These are phyloP conservation scores for Monomorium pharaonis DNA, from an alignment of 1,140 invertebrate species.

Conservation along the genomic window DNA sequence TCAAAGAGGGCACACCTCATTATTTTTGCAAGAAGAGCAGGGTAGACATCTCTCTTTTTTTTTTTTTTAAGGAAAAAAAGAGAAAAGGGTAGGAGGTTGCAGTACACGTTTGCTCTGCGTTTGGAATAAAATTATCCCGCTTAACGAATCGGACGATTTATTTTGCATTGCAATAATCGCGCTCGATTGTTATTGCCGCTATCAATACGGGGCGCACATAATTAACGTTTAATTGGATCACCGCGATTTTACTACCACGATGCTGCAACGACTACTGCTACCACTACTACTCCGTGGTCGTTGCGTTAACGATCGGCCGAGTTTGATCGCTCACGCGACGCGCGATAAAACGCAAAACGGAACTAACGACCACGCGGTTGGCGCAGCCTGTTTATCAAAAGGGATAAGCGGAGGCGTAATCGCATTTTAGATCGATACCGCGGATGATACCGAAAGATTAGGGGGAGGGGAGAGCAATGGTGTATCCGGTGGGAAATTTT, in stretches of 20 bases:
- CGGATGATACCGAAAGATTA: neutral
- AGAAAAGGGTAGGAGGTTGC: too few relatives aligned
- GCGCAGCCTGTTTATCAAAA: constrained; percentile 40
- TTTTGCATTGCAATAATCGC: neutral
- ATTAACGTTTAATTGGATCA: constrained; percentile 46
- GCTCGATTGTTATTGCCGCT: neutral
- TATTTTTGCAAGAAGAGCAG: constrained; percentile 17
- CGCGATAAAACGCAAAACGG: constrained; percentile 41
- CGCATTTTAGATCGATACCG: constrained; percentile 12
- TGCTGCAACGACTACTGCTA: too few relatives aligned
- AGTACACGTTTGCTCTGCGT: neutral
- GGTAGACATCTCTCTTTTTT: neutral
- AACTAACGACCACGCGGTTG: constrained; percentile 28
- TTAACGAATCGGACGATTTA: constrained; percentile 11
- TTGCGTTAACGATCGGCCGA: constrained; percentile 15
- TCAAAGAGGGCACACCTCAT: neutral
- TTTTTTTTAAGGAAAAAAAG: neutral
- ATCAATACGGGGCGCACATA: neutral
- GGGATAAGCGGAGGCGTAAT: constrained; percentile 13
- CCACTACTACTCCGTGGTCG: neutral
- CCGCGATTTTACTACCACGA: constrained; percentile 5
- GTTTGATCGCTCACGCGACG: constrained; percentile 15
- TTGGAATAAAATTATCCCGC: neutral
- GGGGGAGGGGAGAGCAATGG: too few relatives aligned
- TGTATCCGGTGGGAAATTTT: constrained; percentile 8